Evolutionary conservation across 2,888 invertebrate species (phyloP).

Genomic region (Bedellia somnulentella): DNA sequence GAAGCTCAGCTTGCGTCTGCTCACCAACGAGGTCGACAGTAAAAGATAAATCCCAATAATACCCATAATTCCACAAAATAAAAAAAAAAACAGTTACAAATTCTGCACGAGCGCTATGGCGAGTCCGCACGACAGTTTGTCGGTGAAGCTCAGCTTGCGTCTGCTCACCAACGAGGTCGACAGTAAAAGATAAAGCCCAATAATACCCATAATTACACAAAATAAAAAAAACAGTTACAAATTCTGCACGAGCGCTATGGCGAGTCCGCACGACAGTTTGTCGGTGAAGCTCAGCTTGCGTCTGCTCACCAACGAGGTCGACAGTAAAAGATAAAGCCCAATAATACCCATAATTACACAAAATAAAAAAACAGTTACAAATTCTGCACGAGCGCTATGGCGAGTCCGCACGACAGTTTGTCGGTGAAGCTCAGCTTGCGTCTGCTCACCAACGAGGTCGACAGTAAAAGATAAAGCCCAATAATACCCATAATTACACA

Average conservation of each 20-base stretch:
- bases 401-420: constrained; percentile 85
- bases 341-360: too few relatives aligned
- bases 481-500: too few relatives aligned
- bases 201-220: too few relatives aligned
- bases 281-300: constrained; percentile 90
- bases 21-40: constrained; percentile 87
- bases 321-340: constrained; percentile 87
- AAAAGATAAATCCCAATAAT: too few relatives aligned
- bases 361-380: too few relatives aligned
- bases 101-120: constrained; percentile 81
- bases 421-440: constrained; percentile 90
- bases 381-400: constrained; percentile 79
- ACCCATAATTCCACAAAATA: too few relatives aligned
- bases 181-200: too few relatives aligned
- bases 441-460: constrained; percentile 81
- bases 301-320: constrained; percentile 81
- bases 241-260: constrained; percentile 79
- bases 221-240: too few relatives aligned
- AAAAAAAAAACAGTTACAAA: constrained; percentile 67
- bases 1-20: constrained; percentile 87
- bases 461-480: constrained; percentile 83
- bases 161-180: constrained; percentile 82
- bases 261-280: constrained; percentile 85
- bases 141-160: constrained; percentile 89
- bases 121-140: constrained; percentile 86